These are phyloP conservation scores for Bicyclus anynana DNA, from an alignment of 1,140 invertebrate species.

Conservation along the genomic window DNA sequence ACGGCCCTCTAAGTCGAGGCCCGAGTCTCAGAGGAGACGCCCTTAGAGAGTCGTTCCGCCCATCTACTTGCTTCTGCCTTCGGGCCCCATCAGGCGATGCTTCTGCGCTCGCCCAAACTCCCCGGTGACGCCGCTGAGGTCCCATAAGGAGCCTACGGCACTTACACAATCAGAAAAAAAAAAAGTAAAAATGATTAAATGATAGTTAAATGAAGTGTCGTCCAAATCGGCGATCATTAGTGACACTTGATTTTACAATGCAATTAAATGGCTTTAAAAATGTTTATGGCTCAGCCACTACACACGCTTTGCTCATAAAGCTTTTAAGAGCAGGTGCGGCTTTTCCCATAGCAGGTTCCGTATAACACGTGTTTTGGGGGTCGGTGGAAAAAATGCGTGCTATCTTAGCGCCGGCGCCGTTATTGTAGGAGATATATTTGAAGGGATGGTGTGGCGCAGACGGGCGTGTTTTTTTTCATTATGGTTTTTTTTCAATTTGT, in stretches of 20 bases:
- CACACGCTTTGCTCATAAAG: slow-evolving; percentile 40
- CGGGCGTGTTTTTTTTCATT: slow-evolving; percentile 27
- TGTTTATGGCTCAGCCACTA: slow-evolving; percentile 1
- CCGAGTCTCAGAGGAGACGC: no score
- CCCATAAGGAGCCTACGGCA: no score
- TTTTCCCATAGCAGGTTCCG: slow-evolving; percentile 52
- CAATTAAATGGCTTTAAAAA: slow-evolving; percentile 11
- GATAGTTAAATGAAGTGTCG: no score
- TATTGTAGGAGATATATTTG: slow-evolving; percentile 19
- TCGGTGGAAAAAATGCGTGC: slow-evolving; percentile 30
- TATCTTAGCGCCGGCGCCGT: slow-evolving; percentile 65
- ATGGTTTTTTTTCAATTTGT: not conserved
- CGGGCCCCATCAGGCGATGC: no score
- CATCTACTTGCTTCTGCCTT: no score
- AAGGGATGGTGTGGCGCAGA: slow-evolving; percentile 33
- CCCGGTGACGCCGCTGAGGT: no score
- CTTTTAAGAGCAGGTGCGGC: slow-evolving; percentile 61
- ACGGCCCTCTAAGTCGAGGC: no score
- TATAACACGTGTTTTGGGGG: slow-evolving; percentile 51
- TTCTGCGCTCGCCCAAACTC: no score
- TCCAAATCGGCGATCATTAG: not conserved
- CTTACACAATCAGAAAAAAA: no score
- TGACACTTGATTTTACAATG: slow-evolving; percentile 9
- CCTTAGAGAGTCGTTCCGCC: no score
- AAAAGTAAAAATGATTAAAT: no score